Base-by-base conservation (phyloP, 2,888 invertebrate species). In the Sarcophaga rosellei region DNA sequence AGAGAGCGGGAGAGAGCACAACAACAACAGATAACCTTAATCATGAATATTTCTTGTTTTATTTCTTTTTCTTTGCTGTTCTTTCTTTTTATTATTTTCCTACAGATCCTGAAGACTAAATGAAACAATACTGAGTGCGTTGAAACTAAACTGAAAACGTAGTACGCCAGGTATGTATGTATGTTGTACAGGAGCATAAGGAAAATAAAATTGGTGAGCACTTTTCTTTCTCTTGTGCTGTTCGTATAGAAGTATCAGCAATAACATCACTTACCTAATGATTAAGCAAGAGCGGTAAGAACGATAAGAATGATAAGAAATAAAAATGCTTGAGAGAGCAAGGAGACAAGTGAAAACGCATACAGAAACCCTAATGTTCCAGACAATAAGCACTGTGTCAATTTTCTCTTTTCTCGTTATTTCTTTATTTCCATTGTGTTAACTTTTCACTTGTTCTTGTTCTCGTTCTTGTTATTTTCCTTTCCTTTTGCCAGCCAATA, bases 341-440 rank as follows among this genome's bases (percentile, higher is more conserved):
- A 35, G 62, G 15, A 44, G 11, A 53, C 47, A 81, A 57, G 6
- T 20, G 57, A 69, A 81, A 86, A 77, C 70, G 75, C 62, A 79
- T 78, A 70, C 76, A 86, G 76, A 77, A 81, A 45, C 80, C 75
- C 84, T 69, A 87, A 86, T 85, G 86, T 87, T 88, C 85, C 85
- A 77, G 83, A 85, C 87, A 87, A 88, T 86, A 87, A 86, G 81
- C 82, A 81, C 82, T 70, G 81, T 75, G 84, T 86, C 84, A 87
- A 84, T 85, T 88, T 76, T 86, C 61, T 78, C 35, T 74, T 75
- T 66, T 47, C 53, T 12, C 17, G 12, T 15, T 53, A 53, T 53
- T 53, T 53, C 53, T 53, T 53, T 53, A 44, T 69, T 83, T 76
- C 23, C 62, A 70, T 72, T 63, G 23, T 25, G 72, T 8, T 23